Percentiles rank a stretch among this genome's conserved stretches.
These are phyloP conservation scores for Ptyas mucosa DNA, from an alignment of 2,113 vertebrate species.

Conservation along the genomic window DNA sequence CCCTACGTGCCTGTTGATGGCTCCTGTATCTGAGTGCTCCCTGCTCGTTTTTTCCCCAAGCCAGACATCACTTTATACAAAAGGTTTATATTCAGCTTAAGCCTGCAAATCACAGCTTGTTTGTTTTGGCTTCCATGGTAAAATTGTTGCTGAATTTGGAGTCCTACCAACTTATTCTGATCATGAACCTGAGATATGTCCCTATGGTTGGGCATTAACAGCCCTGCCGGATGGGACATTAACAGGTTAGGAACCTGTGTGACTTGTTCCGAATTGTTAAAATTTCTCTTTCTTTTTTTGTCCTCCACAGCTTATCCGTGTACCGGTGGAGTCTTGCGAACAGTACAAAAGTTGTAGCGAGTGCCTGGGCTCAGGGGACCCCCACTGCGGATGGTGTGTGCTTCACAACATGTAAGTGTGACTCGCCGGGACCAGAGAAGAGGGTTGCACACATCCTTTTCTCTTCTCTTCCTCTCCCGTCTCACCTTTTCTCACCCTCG, in stretches of 20 bases:
- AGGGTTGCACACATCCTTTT: neutral
- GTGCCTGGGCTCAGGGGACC: conserved; percentile 92
- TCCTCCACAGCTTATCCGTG: conserved; percentile 81
- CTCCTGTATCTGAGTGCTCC: neutral
- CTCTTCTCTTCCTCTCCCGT: rapidly evolving
- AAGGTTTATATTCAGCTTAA: neutral
- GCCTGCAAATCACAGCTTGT: neutral
- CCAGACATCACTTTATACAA: neutral
- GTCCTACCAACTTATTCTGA: no score
- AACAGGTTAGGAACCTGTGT: neutral
- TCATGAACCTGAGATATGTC: rapidly evolving
- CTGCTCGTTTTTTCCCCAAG: neutral
- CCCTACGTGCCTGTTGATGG: neutral
- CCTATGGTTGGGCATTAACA: neutral
- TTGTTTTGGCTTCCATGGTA: neutral
- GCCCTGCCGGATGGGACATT: neutral
- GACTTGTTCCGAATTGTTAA: neutral
- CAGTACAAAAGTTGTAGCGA: conserved; percentile 87
- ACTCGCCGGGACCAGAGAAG: neutral
- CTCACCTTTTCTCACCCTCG: rapidly evolving
- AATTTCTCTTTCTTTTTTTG: conserved; percentile 32
- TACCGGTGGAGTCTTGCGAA: conserved; percentile 90
- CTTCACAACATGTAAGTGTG: conserved; percentile 93
- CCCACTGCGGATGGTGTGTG: conserved; percentile 98
- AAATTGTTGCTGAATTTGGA: no score